Percentiles rank a stretch among this genome's conserved stretches.
Evolutionary conservation across 2,113 vertebrate species (phyloP).

Genomic region (Speoplatyrhinus poulsoni): DNA sequence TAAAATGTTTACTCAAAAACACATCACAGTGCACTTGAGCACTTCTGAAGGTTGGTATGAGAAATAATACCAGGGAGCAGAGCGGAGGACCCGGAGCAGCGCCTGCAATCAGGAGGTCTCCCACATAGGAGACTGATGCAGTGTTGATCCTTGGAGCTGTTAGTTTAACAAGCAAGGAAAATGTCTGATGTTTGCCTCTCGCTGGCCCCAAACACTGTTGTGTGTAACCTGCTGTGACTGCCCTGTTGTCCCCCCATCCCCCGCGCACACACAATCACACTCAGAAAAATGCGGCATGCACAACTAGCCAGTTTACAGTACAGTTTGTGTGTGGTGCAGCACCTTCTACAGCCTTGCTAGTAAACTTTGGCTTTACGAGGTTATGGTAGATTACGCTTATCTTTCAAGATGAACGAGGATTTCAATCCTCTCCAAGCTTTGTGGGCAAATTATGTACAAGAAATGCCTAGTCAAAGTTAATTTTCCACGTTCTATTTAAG

Average conservation of each 20-base stretch:
- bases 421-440: conserved; percentile 13
- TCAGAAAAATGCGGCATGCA: conserved; percentile 16
- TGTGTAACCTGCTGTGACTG: conserved; percentile 42
- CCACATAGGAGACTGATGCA: conserved; percentile 40
- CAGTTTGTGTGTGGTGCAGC: conserved; percentile 20
- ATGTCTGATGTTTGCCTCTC: conserved; percentile 54
- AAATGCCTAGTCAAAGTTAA: conserved; percentile 17
- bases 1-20: conserved; percentile 8
- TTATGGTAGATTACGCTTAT: conserved; percentile 11
- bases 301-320: conserved; percentile 35
- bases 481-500: conserved; percentile 1
- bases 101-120: conserved; percentile 51
- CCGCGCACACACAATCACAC: neutral
- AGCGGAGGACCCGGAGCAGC: conserved; percentile 20
- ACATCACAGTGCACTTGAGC: conserved; percentile 6
- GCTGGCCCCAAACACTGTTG: conserved; percentile 40
- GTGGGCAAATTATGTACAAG: conserved; percentile 22
- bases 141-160: conserved; percentile 63
- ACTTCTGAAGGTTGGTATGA: conserved; percentile 20
- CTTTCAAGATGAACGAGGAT: conserved; percentile 35
- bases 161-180: conserved; percentile 49
- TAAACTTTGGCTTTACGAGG: neutral
- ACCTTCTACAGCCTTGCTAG: conserved; percentile 18
- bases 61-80: conserved; percentile 10
- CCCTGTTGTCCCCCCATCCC: conserved; percentile 32